Evolutionary conservation across 1,140 invertebrate genomes (phyloP).

Genomic region (Uloborus diversus): DNA sequence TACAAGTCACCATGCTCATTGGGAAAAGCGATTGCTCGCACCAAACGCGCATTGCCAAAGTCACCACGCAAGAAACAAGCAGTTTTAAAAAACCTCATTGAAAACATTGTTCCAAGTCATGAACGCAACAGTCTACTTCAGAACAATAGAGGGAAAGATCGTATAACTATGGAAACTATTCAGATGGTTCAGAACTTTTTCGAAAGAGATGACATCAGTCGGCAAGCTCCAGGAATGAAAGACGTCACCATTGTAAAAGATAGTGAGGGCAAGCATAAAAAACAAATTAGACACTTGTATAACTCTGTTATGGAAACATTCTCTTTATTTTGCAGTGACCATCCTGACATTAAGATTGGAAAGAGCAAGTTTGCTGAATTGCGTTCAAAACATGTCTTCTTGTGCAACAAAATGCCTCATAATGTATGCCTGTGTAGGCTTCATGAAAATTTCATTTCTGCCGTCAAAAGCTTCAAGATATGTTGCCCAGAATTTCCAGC

Average conservation of each 20-base stretch:
- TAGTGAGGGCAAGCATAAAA: background rate
- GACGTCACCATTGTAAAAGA: background rate
- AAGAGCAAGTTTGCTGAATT: no score
- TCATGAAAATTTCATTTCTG: constrained; percentile 32
- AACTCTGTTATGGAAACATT: constrained; percentile 7
- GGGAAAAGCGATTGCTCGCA: constrained; percentile 9
- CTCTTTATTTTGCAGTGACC: constrained; percentile 12
- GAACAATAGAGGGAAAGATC: background rate
- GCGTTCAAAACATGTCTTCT: no score
- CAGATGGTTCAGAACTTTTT: background rate
- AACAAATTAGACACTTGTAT: constrained; percentile 16
- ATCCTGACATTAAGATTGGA: no score
- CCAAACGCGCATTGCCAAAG: constrained; percentile 11
- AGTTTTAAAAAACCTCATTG: background rate
- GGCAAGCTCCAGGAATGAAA: constrained; percentile 28
- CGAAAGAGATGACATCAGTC: constrained; percentile 19
- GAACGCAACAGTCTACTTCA: background rate
- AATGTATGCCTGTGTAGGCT: constrained; percentile 6
- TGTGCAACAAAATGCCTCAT: no score
- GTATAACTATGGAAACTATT: background rate
- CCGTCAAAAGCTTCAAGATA: constrained; percentile 20
- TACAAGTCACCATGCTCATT: constrained; percentile 5
- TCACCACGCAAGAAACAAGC: constrained; percentile 5
- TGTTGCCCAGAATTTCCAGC: no score
- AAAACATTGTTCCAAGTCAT: background rate